These are phyloP conservation scores for Plumapathes pennacea DNA, from an alignment of 92 coral and sea anemone genomes.

Conservation along the genomic window DNA sequence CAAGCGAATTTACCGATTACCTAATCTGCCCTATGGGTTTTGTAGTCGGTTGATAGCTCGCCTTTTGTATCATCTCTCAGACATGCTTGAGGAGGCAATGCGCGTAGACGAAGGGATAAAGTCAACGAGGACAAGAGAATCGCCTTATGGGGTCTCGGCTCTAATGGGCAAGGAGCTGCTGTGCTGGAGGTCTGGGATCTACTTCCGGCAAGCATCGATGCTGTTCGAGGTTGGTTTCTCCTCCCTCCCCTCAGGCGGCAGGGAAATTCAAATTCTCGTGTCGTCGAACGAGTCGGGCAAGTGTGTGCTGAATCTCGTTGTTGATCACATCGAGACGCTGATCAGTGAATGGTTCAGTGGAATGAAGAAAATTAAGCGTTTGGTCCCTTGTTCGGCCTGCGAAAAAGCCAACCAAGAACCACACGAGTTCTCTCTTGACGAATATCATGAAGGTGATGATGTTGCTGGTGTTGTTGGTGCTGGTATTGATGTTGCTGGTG, in stretches of 20 bases:
- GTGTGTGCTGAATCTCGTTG: conserved; percentile 40
- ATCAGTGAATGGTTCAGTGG: conserved; percentile 71
- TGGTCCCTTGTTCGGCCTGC: conserved; percentile 57
- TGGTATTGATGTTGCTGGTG: conserved; percentile 11
- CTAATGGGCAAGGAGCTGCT: conserved; percentile 6
- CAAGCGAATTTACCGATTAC: conserved; percentile 32
- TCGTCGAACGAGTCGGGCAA: conserved; percentile 43
- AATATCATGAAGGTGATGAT: conserved; percentile 30
- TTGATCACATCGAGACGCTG: conserved; percentile 60
- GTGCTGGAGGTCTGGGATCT: conserved; percentile 58
- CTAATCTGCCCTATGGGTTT: conserved; percentile 57
- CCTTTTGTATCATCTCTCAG: conserved; percentile 41
- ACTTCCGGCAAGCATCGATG: conserved; percentile 19
- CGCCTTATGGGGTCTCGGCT: conserved; percentile 1
- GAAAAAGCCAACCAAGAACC: conserved; percentile 27
- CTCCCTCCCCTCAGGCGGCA: neutral
- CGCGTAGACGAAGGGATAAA: neutral
- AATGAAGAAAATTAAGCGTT: conserved; percentile 24
- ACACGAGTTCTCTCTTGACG: conserved; percentile 50
- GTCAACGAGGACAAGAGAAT: no score
- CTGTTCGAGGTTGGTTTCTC: conserved; percentile 30
- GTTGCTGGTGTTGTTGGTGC: conserved; percentile 19
- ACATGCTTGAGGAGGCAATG: conserved; percentile 40
- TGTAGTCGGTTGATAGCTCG: conserved; percentile 60
- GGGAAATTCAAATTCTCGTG: conserved; percentile 30